phyloP scores from a whole-genome alignment of 1,140 invertebrate genomes.

The Heliconius hewitsoni region DNA sequence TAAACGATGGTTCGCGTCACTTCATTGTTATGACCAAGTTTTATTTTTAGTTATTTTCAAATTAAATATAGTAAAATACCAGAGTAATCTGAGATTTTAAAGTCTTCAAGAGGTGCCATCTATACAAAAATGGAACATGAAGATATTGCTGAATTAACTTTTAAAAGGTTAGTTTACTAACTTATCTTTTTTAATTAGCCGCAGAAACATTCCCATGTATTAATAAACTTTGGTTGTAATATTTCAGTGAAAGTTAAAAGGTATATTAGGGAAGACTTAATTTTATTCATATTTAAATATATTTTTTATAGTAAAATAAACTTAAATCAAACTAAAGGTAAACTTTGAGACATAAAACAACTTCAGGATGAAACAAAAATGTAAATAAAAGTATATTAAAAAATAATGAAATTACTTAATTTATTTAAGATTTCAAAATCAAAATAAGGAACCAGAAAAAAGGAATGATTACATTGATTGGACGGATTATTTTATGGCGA shows the following conservation, averaged over 20 bases:
- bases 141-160: neutral
- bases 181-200: neutral
- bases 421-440: conserved; percentile 21
- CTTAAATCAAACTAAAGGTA: too few species aligned
- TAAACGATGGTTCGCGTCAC: neutral
- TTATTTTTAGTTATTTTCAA: neutral
- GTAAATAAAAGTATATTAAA: too few species aligned
- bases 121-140: neutral
- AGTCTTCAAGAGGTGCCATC: neutral
- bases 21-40: neutral
- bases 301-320: too few species aligned
- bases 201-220: too few species aligned
- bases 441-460: conserved; percentile 45
- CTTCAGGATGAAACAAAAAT: too few species aligned
- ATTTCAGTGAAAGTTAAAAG: too few species aligned
- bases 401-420: neutral
- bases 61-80: neutral
- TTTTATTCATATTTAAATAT: too few species aligned
- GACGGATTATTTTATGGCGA: conserved; percentile 97
- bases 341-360: too few species aligned
- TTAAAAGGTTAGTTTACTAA: neutral
- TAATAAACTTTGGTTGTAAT: too few species aligned
- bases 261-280: too few species aligned
- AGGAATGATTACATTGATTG: conserved; percentile 81
- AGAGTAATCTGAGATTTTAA: neutral